Evolutionary conservation across 2,888 invertebrate species (phyloP).

Genomic region (Drosophila paranaensis): DNA sequence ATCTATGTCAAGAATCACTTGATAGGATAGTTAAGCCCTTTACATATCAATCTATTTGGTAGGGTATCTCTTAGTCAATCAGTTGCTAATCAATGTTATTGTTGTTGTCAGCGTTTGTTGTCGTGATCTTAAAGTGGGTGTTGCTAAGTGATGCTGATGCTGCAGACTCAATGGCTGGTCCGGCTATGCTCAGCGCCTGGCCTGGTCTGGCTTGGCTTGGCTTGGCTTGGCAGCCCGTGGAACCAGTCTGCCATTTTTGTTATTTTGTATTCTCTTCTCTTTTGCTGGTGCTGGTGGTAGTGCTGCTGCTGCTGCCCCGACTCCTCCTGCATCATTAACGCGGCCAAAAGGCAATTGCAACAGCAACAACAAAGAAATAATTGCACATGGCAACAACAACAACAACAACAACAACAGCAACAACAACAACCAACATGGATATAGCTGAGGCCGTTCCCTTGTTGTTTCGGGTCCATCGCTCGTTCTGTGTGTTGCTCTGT

Average conservation of each 20-base stretch:
- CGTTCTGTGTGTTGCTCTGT: constrained; percentile 76
- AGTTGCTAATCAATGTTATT: constrained; percentile 10
- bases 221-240: constrained; percentile 4
- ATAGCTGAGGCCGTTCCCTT: constrained; percentile 60
- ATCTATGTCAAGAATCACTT: not conserved
- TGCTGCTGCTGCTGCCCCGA: constrained; percentile 31
- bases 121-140: constrained; percentile 76
- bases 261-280: not conserved
- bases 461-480: constrained; percentile 45
- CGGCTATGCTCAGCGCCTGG: constrained; percentile 2
- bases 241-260: constrained; percentile 76
- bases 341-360: constrained; percentile 54
- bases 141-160: constrained; percentile 71
- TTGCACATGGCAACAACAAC: constrained; percentile 57
- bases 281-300: constrained; percentile 32
- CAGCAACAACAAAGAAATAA: constrained; percentile 49
- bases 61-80: constrained; percentile 14
- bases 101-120: constrained; percentile 33
- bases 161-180: constrained; percentile 77
- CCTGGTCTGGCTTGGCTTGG: not conserved
- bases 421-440: constrained; percentile 23
- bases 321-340: constrained; percentile 76
- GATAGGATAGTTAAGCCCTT: not conserved
- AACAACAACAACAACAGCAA: constrained; percentile 10
- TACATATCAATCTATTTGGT: not conserved